Base-by-base conservation (phyloP, 2,113 vertebrate genomes). In the Tonatia bakeri region DNA sequence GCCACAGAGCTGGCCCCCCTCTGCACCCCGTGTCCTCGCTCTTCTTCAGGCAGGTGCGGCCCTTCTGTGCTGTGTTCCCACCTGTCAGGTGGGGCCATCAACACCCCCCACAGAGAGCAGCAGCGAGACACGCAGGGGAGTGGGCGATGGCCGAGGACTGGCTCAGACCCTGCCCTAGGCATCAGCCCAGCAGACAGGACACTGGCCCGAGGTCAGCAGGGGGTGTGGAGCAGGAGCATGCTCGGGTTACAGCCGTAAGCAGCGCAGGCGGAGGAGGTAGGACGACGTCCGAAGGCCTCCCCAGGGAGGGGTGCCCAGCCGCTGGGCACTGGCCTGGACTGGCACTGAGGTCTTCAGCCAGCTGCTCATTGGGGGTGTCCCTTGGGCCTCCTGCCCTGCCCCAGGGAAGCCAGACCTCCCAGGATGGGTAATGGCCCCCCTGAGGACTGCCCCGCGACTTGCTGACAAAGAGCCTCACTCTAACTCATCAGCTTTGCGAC, bases 101-200 rank as follows among this genome's bases (percentile, higher is more conserved):
- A 36, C 22, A 6, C 1, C 26, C 40, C 17, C 15, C 33, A 15
- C 47, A 40, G 33, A 59, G 7, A 59, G 33, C 40, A 3, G 9
- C 16, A 12, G 22, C 8, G 47, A 28, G 47, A 6, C 56, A 17
- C 0, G 0, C 5, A 10, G 43, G 5, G 59, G 36, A 7, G 7
- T 4, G 19, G 0, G 11, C 8, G 1, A 1, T 1, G 9, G 7
- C 5, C 0, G 6, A 4, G 0, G 67, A 19, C 4, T 3, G n/a
- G 40, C 52, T 7, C 6, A 10, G 79, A 13, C 33, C 38, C 16
- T 45, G 47, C 36, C 28, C 33, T 1, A 22, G 16, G 47, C 4
- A 1, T 0, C 19, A 38, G 79, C 38, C 77, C 89, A 10, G 69
- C 36, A 5, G 43, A 14, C 2, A 11, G 10, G 77, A 59, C 65